These are phyloP conservation scores for Pristiophorus japonicus DNA, from an alignment of 2,113 vertebrate genomes.

Conservation along the genomic window DNA sequence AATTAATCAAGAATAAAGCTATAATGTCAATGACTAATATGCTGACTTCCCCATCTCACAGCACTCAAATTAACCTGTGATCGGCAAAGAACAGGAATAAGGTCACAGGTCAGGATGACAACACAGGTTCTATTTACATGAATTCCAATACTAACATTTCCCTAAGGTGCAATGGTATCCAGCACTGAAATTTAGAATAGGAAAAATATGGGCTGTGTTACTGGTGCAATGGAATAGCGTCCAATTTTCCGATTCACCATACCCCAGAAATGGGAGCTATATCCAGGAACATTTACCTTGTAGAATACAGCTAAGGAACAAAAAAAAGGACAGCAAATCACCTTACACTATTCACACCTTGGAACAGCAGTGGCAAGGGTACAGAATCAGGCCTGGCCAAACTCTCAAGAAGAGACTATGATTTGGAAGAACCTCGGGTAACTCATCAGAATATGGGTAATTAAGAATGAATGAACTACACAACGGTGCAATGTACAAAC, in stretches of 20 bases:
- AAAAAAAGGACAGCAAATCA: not conserved
- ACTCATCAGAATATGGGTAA: not conserved
- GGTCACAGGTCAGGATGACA: not conserved
- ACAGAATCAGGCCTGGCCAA: not conserved
- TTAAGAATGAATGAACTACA: not conserved
- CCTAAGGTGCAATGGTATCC: not conserved
- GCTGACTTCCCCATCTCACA: not conserved
- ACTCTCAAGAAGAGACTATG: not conserved
- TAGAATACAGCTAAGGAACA: not conserved
- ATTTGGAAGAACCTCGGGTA: not conserved
- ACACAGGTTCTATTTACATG: not conserved
- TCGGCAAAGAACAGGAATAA: not conserved
- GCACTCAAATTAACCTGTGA: not conserved
- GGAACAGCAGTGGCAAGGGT: not conserved
- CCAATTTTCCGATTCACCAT: not conserved
- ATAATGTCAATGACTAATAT: not conserved
- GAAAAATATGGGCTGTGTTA: not conserved
- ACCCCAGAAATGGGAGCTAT: not conserved
- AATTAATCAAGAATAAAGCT: not conserved
- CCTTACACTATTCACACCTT: not conserved
- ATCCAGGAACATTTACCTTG: not conserved
- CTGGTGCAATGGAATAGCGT: not conserved
- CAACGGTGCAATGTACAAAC: not conserved
- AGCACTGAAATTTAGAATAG: not conserved
- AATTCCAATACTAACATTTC: not conserved